phyloP scores from a whole-genome alignment of 2,113 vertebrate species.

The Dasyurus viverrinus region DNA sequence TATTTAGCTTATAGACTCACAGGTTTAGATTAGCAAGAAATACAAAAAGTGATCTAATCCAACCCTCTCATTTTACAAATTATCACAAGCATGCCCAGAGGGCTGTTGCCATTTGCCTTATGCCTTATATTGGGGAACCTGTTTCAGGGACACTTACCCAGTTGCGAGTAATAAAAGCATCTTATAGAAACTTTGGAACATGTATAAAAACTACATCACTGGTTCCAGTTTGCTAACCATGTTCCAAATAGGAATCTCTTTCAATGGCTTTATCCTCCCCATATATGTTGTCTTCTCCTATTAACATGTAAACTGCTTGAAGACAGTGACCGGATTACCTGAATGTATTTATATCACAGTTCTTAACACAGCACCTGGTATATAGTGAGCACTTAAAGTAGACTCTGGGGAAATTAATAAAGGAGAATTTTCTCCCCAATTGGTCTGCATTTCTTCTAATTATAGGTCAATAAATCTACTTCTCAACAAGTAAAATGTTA shows the following conservation, averaged over 20 bases:
- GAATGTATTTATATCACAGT: not conserved
- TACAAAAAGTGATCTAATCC: not conserved
- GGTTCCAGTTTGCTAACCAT: not conserved
- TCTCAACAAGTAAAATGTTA: not conserved
- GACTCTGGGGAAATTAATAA: not conserved
- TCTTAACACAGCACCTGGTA: not conserved
- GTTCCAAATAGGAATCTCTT: not conserved
- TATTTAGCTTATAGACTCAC: not conserved
- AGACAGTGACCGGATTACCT: not conserved
- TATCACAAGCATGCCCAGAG: not conserved
- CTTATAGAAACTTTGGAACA: not conserved
- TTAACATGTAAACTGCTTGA: not conserved
- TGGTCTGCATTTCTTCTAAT: not conserved
- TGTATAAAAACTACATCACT: not conserved
- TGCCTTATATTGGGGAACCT: not conserved
- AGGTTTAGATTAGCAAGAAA: not conserved
- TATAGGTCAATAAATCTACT: not conserved
- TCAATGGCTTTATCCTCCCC: not conserved
- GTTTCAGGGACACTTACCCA: not conserved
- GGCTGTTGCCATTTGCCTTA: not conserved
- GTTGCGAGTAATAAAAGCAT: not conserved
- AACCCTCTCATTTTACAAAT: not conserved
- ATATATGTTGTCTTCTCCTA: not conserved
- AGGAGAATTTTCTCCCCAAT: not conserved
- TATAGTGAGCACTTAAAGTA: not conserved